These are phyloP conservation scores for Amblyjoppa proteus DNA, from an alignment of 2,888 invertebrate species.

Conservation along the genomic window DNA sequence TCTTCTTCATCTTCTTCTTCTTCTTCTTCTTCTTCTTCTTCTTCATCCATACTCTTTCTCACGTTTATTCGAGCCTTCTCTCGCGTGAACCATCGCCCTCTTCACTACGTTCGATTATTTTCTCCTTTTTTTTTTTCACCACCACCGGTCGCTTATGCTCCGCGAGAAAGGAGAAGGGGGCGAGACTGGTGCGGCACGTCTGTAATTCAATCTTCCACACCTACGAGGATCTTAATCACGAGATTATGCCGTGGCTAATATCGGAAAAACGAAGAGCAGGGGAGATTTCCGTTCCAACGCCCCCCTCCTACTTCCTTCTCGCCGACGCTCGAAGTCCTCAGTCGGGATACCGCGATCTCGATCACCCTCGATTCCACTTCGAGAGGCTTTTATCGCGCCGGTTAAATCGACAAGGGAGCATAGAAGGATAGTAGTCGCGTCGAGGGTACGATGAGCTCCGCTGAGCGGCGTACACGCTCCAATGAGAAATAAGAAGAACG, in stretches of 20 bases:
- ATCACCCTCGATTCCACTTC: conserved; percentile 60
- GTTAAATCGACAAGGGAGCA: conserved; percentile 43
- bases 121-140: conserved; percentile 2
- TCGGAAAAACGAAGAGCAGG: conserved; percentile 67
- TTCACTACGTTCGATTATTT: conserved; percentile 12
- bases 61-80: conserved; percentile 45
- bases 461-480: neutral
- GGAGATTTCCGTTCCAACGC: conserved; percentile 15
- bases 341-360: conserved; percentile 54
- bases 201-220: conserved; percentile 79
- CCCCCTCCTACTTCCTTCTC: conserved; percentile 6
- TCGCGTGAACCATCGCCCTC: conserved; percentile 20
- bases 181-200: conserved; percentile 54
- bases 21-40: conserved; percentile 15
- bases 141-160: conserved; percentile 1
- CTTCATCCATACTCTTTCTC: conserved; percentile 30
- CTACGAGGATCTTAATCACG: conserved; percentile 78
- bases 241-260: conserved; percentile 76
- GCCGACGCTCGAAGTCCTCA: conserved; percentile 37
- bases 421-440: conserved; percentile 22
- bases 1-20: conserved; percentile 35
- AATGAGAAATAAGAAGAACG: conserved; percentile 32
- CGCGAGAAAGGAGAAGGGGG: neutral
- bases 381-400: conserved; percentile 58
- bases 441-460: conserved; percentile 5